phyloP scores from a whole-genome alignment of 2,888 invertebrate species.

The Papilio protenor region DNA sequence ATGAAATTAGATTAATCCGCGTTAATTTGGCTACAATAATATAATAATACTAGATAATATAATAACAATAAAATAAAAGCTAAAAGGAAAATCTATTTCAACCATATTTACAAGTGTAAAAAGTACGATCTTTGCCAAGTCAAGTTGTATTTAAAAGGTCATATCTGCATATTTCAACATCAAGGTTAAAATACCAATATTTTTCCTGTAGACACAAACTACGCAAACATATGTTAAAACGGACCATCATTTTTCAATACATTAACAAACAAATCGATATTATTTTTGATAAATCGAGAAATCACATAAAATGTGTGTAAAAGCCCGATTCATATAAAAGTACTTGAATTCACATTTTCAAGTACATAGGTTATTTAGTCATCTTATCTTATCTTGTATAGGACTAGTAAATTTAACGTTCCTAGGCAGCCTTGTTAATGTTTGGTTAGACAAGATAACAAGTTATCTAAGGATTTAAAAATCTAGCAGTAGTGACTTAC shows the following conservation, averaged over 20 bases:
- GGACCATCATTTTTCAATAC: background rate
- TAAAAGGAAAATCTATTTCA: no score
- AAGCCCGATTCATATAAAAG: background rate
- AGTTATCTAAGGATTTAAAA: background rate
- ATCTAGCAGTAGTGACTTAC: background rate
- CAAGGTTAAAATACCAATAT: background rate
- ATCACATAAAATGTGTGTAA: background rate
- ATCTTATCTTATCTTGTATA: conserved; percentile 20
- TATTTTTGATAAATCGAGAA: background rate
- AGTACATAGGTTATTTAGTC: conserved; percentile 6
- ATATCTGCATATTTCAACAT: conserved; percentile 2
- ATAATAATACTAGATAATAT: no score
- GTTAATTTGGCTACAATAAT: no score
- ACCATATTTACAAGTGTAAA: background rate
- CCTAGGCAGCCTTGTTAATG: conserved; percentile 27
- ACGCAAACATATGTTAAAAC: background rate
- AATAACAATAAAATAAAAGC: no score
- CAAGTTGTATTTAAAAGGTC: background rate
- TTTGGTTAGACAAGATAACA: conserved; percentile 23
- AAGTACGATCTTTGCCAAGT: background rate
- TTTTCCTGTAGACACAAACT: conserved; percentile 1
- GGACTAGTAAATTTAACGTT: conserved; percentile 18
- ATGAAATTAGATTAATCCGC: no score
- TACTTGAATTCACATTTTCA: background rate
- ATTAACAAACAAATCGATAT: background rate